Evolutionary conservation across 1,140 invertebrate species (phyloP).

Genomic region (Drosophila subpulchrella): DNA sequence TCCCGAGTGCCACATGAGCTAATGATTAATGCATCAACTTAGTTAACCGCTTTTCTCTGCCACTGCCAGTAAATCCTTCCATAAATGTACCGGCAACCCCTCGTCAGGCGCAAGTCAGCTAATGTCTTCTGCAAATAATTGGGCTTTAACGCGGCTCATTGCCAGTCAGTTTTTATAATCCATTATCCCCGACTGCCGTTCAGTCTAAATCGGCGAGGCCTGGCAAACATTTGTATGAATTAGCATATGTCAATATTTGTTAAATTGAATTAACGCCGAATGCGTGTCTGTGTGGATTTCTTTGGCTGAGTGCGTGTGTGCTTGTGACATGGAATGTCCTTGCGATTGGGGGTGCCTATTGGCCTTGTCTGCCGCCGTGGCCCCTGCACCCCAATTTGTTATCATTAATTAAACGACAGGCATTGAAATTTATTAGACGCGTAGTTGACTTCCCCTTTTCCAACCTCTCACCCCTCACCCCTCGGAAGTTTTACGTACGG

Average conservation of each 20-base stretch:
- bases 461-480: background rate
- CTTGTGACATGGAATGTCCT: constrained; percentile 2
- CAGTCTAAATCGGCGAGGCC: constrained; percentile 13
- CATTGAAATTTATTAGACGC: constrained; percentile 83
- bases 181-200: constrained; percentile 55
- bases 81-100: constrained; percentile 44
- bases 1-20: constrained; percentile 4
- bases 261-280: constrained; percentile 79
- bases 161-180: constrained; percentile 80
- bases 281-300: constrained; percentile 15
- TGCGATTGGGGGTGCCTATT: constrained; percentile 9
- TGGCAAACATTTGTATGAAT: constrained; percentile 78
- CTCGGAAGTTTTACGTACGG: constrained; percentile 57
- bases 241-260: constrained; percentile 83
- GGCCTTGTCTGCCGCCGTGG: constrained; percentile 27
- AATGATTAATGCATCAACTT: constrained; percentile 59
- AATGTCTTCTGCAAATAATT: constrained; percentile 78
- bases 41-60: constrained; percentile 20
- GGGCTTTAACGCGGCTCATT: constrained; percentile 78
- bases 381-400: constrained; percentile 65
- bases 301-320: constrained; percentile 12
- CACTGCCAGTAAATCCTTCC: constrained; percentile 47
- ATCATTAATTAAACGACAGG: constrained; percentile 83
- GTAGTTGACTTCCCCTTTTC: constrained; percentile 54
- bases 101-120: constrained; percentile 49